phyloP scores from a whole-genome alignment of 1,140 invertebrate species.

The Panagrolaimus sp. region DNA sequence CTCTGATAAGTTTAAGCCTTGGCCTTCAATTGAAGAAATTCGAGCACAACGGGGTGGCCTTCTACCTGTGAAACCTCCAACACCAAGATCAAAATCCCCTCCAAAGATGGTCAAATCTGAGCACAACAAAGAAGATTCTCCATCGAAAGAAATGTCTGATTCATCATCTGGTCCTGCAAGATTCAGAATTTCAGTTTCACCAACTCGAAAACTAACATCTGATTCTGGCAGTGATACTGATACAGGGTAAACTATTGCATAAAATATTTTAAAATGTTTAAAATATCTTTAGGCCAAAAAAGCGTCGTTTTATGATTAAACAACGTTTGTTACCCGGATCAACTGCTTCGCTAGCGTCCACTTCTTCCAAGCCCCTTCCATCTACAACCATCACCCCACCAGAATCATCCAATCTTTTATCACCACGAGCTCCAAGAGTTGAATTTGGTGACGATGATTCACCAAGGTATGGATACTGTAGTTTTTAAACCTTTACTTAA shows the following conservation, averaged over 20 bases:
- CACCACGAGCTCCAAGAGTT: conserved; percentile 21
- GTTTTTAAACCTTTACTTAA: no score
- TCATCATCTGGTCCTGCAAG: conserved; percentile 3
- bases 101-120: conserved; percentile 31
- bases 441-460: conserved; percentile 40
- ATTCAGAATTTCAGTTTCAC: conserved; percentile 42
- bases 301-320: conserved; percentile 39
- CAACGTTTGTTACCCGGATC: conserved; percentile 43
- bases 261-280: not conserved
- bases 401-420: not conserved
- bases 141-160: not conserved
- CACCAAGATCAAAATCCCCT: conserved; percentile 8
- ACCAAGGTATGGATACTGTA: conserved; percentile 11
- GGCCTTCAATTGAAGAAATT: conserved; percentile 45
- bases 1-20: conserved; percentile 41
- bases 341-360: conserved; percentile 26
- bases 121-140: not conserved
- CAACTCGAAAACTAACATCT: conserved; percentile 25
- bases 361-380: not conserved
- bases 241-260: not conserved
- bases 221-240: conserved; percentile 2
- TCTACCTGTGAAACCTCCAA: conserved; percentile 16
- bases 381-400: not conserved
- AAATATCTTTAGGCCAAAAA: not conserved
- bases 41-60: conserved; percentile 30